Conservation (phyloP, 2,113 vertebrate genomes). For the Strigops habroptila region DNA sequence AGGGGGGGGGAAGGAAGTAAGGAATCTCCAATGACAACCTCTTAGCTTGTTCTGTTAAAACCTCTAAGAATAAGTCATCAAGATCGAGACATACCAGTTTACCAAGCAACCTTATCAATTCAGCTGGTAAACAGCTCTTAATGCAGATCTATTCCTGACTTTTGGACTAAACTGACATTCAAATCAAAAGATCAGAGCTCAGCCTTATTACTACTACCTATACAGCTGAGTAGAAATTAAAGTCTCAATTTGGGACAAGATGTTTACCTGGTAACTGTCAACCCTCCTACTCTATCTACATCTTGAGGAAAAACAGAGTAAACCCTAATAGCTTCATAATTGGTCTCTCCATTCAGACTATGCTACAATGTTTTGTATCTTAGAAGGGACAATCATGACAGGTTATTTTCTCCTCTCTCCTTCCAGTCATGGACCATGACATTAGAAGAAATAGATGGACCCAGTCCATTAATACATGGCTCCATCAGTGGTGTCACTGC, state of each 20-base stretch:
- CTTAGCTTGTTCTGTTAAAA: neutral
- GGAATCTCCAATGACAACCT: neutral
- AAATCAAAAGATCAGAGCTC: constrained; percentile 1
- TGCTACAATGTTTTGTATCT: neutral
- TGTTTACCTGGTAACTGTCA: neutral
- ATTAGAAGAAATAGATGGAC: too few species aligned
- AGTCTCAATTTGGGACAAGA: neutral
- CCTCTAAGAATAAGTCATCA: neutral
- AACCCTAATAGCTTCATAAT: neutral
- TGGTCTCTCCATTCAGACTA: neutral
- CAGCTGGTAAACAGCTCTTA: neutral
- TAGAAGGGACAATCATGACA: neutral
- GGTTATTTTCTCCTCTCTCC: too few species aligned
- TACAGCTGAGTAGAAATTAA: neutral
- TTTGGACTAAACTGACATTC: neutral
- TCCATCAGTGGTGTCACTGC: too few species aligned
- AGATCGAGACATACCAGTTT: neutral
- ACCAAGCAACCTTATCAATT: neutral
- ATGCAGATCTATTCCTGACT: neutral
- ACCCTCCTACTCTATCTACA: neutral
- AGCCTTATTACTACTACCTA: neutral
- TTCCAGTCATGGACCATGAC: too few species aligned
- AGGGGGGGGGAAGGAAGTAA: neutral
- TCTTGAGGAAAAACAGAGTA: neutral
- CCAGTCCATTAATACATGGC: too few species aligned